Conservation (phyloP, 2,113 vertebrate species). For the Rhinopomastus cyanomelas region DNA sequence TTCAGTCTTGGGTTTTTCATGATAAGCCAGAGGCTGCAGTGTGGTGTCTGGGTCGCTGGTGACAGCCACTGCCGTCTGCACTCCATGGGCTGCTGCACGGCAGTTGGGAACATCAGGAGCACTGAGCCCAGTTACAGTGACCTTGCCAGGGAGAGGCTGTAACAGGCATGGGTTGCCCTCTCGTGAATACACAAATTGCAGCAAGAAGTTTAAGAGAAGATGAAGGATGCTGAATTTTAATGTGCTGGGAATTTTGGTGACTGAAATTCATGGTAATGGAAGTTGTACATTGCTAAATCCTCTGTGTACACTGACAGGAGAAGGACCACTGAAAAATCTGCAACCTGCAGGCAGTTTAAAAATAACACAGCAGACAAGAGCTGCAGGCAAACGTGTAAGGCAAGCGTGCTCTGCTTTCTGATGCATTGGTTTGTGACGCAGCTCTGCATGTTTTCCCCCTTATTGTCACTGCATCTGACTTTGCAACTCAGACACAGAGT, state of each 20-base stretch:
- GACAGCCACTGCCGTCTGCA: not conserved
- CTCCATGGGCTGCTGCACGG: not conserved
- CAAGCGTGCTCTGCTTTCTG: conserved; percentile 57
- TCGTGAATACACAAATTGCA: not conserved
- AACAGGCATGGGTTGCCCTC: not conserved
- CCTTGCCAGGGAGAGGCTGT: not conserved
- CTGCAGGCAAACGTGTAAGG: conserved; percentile 53
- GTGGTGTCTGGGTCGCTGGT: not conserved
- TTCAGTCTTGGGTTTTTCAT: not conserved
- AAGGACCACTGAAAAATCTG: conserved; percentile 50
- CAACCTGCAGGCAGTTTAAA: conserved; percentile 66
- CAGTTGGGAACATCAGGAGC: not conserved
- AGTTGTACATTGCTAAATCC: conserved; percentile 14
- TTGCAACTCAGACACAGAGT: not conserved
- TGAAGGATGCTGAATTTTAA: conserved; percentile 1
- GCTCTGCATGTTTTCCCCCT: conserved; percentile 23
- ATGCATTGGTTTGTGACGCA: conserved; percentile 53
- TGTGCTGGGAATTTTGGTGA: not conserved
- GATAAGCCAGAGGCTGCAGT: not conserved
- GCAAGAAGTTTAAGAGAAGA: not conserved
- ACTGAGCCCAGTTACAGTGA: not conserved
- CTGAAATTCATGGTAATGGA: not conserved
- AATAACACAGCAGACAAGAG: conserved; percentile 63
- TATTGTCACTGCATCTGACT: conserved; percentile 24
- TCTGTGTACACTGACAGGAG: not conserved